Evolutionary conservation across 2,888 invertebrate species (phyloP), one percentile per base, ranked within the genome.

Genomic region (Temnothorax unifasciatus): DNA sequence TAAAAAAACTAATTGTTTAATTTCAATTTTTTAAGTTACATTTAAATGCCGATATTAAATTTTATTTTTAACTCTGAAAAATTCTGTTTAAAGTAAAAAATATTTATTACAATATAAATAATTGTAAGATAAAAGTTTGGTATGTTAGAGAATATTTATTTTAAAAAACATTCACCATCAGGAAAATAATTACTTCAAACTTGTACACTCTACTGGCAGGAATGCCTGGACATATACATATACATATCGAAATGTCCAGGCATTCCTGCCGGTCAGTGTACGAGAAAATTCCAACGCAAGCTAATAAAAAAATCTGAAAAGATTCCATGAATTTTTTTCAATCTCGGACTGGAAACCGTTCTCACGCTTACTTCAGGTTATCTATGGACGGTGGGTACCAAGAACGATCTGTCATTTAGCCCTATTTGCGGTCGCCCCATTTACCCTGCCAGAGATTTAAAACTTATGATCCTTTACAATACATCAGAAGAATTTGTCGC

Each of bases 381-480:
- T 82, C 61, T 81, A 75, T 81, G 84, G 79, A 82, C 86, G 79
- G 71, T 86, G 71, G 54, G 52, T 86, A 61, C 38, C 77, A 82
- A 85, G 63, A 63, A 47, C 73, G 50, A 86, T 76, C 18, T 83
- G 64, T 57, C 15, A 52, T 18, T 41, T 57, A 59, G 63, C 29
- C 50, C 63, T 52, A 25, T 44, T 86, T 29, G 5, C 38, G 29
- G 21, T 44, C 5, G 18, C 47, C 2, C n/a, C 5, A 41, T 63
- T 83, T 83, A 85, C 41, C 18, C 76, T 90, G 13, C 81, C 66
- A 13, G 59, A 69, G 41, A 87, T 83, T 34, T 64, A 66, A 54
- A 47, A 25, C 47, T 64, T 74, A 54, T 74, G 59, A 50, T 21
- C 18, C 59, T 82, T 61, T 85, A 81, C 63, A 79, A 84, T 52